Percentiles rank a stretch among this genome's conserved stretches.
Evolutionary conservation across 2,797 vertebrate species (phyloP).

Genomic region (Parambassis ranga): DNA sequence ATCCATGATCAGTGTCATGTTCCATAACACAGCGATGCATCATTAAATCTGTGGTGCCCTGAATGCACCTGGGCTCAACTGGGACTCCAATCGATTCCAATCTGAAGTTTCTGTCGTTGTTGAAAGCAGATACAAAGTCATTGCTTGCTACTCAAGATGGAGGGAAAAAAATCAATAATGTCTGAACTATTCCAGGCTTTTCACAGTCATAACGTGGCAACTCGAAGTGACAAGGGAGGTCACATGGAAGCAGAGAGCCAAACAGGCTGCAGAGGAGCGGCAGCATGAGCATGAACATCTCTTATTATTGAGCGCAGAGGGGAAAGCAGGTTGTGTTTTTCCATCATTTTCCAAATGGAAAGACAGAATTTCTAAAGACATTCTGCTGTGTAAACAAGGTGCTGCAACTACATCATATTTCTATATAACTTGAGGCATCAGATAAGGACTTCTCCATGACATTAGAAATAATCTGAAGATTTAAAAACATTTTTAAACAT

Average conservation of each 20-base stretch:
- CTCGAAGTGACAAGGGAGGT: slow-evolving; percentile 45
- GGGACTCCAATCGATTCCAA: slow-evolving; percentile 48
- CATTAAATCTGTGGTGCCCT: neutral
- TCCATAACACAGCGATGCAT: slow-evolving; percentile 2
- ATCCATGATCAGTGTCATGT: neutral
- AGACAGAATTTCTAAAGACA: too few relatives aligned
- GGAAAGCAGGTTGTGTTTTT: neutral
- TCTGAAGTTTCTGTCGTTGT: slow-evolving; percentile 41
- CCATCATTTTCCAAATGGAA: neutral
- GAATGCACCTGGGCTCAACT: neutral
- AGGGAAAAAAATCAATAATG: slow-evolving; percentile 32
- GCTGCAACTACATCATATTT: too few relatives aligned
- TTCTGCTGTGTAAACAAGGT: too few relatives aligned
- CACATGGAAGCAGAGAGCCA: slow-evolving; percentile 20
- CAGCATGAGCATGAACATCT: too few relatives aligned
- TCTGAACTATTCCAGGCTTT: slow-evolving; percentile 46
- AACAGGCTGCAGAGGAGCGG: slow-evolving; percentile 8
- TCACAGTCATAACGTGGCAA: slow-evolving; percentile 20
- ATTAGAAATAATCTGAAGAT: too few relatives aligned
- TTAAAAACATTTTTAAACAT: too few relatives aligned
- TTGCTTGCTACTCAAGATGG: neutral
- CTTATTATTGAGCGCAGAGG: neutral
- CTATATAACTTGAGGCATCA: too few relatives aligned
- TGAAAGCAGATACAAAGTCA: slow-evolving; percentile 13
- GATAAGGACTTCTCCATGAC: too few relatives aligned